Conservation (phyloP, 2,888 invertebrate species). For the Ariolimax columbianus region DNA sequence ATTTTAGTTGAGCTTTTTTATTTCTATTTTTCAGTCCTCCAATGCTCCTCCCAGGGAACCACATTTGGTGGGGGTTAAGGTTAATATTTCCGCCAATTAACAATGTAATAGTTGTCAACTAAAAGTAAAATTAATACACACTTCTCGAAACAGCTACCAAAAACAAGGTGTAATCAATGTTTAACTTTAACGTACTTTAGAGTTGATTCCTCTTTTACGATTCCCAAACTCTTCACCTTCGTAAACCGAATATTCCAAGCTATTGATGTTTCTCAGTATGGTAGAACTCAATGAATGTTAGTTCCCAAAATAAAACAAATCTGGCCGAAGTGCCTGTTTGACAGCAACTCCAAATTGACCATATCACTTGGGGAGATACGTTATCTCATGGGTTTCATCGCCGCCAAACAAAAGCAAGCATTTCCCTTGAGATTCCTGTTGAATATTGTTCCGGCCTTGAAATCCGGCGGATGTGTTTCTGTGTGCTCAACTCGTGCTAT, state of each 20-base stretch:
- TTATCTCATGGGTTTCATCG: neutral
- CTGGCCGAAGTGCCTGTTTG: neutral
- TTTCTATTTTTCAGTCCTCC: neutral
- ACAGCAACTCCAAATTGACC: slow-evolving; percentile 24
- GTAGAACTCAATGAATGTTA: neutral
- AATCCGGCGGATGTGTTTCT: slow-evolving; percentile 8
- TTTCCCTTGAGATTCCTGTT: slow-evolving; percentile 16
- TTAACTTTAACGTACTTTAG: neutral
- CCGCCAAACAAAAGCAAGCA: neutral
- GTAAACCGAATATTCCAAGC: neutral
- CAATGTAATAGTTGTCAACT: too few species aligned
- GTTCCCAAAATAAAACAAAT: slow-evolving; percentile 19
- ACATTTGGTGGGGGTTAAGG: too few species aligned
- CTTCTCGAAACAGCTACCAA: too few species aligned
- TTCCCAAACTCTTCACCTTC: neutral
- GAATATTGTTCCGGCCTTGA: neutral
- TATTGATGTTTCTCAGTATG: neutral
- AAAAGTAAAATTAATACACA: too few species aligned
- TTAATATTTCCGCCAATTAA: too few species aligned
- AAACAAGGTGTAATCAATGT: too few species aligned
- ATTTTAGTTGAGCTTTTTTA: too few species aligned
- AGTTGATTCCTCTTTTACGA: neutral
- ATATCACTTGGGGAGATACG: neutral
- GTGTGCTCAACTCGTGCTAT: neutral
- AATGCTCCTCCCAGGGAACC: neutral